phyloP scores from a whole-genome alignment of 92 coral and sea anemone genomes.

The Epizoanthus rinbou region DNA sequence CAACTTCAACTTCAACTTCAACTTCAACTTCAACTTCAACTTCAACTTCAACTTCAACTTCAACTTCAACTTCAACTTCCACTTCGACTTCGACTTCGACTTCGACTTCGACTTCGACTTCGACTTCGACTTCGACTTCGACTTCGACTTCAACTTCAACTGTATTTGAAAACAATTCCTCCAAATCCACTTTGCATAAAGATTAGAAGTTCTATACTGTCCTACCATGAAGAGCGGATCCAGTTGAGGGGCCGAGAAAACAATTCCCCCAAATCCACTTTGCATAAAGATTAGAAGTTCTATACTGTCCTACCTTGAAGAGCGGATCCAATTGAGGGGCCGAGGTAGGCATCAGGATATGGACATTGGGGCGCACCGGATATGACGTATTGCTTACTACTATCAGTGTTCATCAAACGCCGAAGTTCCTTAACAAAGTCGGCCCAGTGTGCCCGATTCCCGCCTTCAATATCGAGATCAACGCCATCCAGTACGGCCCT shows the following conservation, averaged over 20 bases:
- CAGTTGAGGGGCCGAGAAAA: conserved; percentile 45
- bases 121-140: no score
- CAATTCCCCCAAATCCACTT: no score
- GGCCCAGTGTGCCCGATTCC: conserved; percentile 11
- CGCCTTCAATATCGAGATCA: conserved; percentile 40
- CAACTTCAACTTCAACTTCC: no score
- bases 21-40: no score
- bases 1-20: no score
- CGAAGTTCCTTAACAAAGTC: conserved; percentile 38
- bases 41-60: no score
- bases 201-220: neutral
- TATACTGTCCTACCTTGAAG: conserved; percentile 53
- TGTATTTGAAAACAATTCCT: no score
- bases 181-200: neutral
- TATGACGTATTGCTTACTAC: conserved; percentile 13
- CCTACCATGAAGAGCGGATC: conserved; percentile 76
- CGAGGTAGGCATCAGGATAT: conserved; percentile 42
- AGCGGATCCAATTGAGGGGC: conserved; percentile 67
- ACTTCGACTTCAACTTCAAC: no score
- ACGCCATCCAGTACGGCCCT: conserved; percentile 41
- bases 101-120: no score
- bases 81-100: no score
- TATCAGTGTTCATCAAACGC: conserved; percentile 29
- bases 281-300: neutral
- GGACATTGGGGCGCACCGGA: conserved; percentile 50